A percentile compares a stretch with the other conserved stretches of the same genome.
phyloP scores from a whole-genome alignment of 2,113 vertebrate genomes.

The Vidua macroura region DNA sequence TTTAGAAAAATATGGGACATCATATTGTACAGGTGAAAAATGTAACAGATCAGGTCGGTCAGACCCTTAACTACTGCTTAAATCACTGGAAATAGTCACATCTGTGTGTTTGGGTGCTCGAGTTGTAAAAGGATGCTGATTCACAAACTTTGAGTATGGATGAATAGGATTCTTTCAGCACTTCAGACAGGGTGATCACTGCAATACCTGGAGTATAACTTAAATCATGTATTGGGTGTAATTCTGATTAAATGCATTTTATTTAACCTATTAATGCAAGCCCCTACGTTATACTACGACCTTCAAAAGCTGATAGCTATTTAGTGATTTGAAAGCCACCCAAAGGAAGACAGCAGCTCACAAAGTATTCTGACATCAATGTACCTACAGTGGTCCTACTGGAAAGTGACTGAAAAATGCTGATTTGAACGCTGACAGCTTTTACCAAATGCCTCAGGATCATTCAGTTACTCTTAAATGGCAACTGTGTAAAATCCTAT shows the following conservation, averaged over 20 bases:
- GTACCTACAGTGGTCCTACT: not conserved
- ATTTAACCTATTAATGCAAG: not conserved
- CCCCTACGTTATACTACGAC: not conserved
- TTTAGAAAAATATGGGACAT: not conserved
- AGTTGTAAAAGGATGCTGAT: not conserved
- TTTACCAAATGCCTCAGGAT: not conserved
- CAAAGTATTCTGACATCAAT: not conserved
- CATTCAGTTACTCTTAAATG: not conserved
- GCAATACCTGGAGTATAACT: not conserved
- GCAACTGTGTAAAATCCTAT: not conserved
- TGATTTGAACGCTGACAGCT: not conserved
- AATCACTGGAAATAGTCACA: not conserved
- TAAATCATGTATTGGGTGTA: not conserved
- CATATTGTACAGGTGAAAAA: not conserved
- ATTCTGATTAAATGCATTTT: not conserved
- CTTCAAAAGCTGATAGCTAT: conserved; percentile 8
- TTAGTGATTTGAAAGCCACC: not conserved
- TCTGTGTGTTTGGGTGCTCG: rapidly evolving
- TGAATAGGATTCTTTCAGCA: not conserved
- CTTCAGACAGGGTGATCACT: not conserved
- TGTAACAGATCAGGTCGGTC: not conserved
- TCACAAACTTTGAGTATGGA: not conserved
- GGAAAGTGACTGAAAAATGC: not conserved
- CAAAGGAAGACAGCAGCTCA: not conserved
- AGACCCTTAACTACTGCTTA: not conserved